Evolutionary conservation across 2,888 invertebrate species (phyloP).

Genomic region (Esperia sulphurella): DNA sequence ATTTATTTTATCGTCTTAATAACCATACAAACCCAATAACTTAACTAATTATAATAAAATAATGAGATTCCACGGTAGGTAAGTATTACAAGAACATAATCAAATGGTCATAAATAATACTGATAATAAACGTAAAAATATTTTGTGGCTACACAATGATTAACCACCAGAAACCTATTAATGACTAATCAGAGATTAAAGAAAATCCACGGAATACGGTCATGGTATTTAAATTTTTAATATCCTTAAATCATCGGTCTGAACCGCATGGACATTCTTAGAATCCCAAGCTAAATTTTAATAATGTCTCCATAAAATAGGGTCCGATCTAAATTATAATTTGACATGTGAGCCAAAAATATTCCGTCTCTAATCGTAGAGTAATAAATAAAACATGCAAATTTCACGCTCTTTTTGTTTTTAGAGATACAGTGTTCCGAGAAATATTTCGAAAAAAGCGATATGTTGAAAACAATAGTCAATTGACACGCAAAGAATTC

Average conservation of each 20-base stretch:
- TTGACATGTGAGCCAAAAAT: constrained; percentile 51
- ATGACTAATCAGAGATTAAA: constrained; percentile 60
- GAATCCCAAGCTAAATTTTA: constrained; percentile 51
- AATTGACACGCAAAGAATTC: constrained; percentile 56
- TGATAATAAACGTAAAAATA: constrained; percentile 28
- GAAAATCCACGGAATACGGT: constrained; percentile 32
- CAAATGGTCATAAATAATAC: constrained; percentile 6
- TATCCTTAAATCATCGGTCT: constrained; percentile 55
- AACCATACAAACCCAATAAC: background rate
- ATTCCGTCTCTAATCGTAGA: constrained; percentile 45
- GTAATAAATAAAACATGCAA: constrained; percentile 65
- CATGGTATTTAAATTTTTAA: constrained; percentile 46
- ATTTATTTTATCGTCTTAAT: background rate
- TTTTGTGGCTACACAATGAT: constrained; percentile 21
- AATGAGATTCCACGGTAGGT: constrained; percentile 4
- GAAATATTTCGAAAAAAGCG: constrained; percentile 42
- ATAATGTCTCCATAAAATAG: constrained; percentile 56
- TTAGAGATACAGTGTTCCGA: constrained; percentile 35
- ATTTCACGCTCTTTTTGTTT: constrained; percentile 48
- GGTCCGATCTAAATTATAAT: constrained; percentile 62
- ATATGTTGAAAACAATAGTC: constrained; percentile 36
- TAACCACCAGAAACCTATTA: constrained; percentile 56
- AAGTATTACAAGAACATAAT: background rate
- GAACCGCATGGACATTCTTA: constrained; percentile 42
- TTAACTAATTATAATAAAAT: constrained; percentile 5